phyloP scores from a whole-genome alignment of 2,797 vertebrate species.

The Oceanodroma leucorhoa region DNA sequence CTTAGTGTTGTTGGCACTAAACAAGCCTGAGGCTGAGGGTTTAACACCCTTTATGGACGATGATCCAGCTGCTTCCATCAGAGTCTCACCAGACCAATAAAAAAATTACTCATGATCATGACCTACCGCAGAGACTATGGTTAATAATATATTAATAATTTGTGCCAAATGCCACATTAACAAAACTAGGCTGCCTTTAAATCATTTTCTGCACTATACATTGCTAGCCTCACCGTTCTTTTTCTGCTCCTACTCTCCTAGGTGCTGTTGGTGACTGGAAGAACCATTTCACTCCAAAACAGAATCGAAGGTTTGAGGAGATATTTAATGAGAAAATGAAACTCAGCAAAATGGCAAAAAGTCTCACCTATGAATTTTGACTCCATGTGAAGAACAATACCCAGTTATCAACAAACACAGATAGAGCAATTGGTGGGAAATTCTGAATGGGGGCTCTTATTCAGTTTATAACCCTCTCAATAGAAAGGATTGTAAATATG shows the following conservation, averaged over 20 bases:
- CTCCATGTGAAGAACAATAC: background rate
- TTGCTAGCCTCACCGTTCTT: background rate
- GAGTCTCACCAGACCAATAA: background rate
- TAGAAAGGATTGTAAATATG: background rate
- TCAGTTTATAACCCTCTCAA: background rate
- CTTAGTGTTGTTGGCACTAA: background rate
- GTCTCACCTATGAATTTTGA: slow-evolving; percentile 68
- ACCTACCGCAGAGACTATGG: background rate
- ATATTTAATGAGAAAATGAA: slow-evolving; percentile 76
- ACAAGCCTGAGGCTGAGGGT: background rate
- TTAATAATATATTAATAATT: background rate
- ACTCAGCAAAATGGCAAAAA: slow-evolving; percentile 71
- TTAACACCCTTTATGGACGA: background rate
- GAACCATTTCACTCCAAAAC: slow-evolving; percentile 78
- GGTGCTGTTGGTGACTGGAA: slow-evolving; percentile 79
- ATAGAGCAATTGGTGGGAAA: background rate
- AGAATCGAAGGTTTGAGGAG: slow-evolving; percentile 76
- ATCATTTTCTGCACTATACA: background rate
- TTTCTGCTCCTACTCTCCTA: slow-evolving; percentile 16
- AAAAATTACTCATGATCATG: background rate
- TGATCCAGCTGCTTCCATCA: background rate
- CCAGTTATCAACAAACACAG: background rate
- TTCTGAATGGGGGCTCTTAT: background rate
- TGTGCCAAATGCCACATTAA: background rate
- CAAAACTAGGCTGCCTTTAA: background rate